Conservation (phyloP, 35 echinoderm and acorn worm genomes). For the Apostichopus parvimensis region DNA sequence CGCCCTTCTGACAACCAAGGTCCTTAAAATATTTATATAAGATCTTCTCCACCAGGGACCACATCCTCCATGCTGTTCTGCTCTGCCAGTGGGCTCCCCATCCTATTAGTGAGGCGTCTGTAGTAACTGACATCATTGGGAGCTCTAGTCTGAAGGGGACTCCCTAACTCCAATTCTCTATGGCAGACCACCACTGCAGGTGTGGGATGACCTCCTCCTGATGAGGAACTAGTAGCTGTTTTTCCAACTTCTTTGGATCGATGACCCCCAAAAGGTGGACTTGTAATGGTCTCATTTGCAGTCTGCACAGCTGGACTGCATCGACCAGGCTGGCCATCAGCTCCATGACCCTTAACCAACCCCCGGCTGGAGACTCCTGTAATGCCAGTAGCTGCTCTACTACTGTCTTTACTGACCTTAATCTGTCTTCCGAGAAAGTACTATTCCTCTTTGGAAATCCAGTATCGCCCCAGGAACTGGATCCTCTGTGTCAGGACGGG, state of each 20-base stretch:
- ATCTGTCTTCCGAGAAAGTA: not conserved
- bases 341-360: constrained; percentile 42
- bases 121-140: not conserved
- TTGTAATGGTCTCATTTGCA: too few relatives aligned
- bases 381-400: too few relatives aligned
- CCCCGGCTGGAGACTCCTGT: too few relatives aligned
- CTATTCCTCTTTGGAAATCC: not conserved
- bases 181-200: too few relatives aligned
- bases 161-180: not conserved
- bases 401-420: not conserved
- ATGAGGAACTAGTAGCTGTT: too few relatives aligned
- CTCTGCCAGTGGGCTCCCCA: constrained; percentile 3
- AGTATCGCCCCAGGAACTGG: constrained; percentile 25
- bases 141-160: not conserved
- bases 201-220: too few relatives aligned
- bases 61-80: not conserved
- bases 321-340: constrained; percentile 57
- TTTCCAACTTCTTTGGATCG: too few relatives aligned
- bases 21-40: too few relatives aligned
- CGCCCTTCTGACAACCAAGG: too few relatives aligned
- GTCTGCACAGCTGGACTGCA: not conserved
- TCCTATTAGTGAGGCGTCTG: not conserved
- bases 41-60: too few relatives aligned
- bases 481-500: not conserved
- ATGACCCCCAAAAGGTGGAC: too few relatives aligned